phyloP scores from a whole-genome alignment of 1,140 invertebrate genomes.

The Marisa cornuarietis region DNA sequence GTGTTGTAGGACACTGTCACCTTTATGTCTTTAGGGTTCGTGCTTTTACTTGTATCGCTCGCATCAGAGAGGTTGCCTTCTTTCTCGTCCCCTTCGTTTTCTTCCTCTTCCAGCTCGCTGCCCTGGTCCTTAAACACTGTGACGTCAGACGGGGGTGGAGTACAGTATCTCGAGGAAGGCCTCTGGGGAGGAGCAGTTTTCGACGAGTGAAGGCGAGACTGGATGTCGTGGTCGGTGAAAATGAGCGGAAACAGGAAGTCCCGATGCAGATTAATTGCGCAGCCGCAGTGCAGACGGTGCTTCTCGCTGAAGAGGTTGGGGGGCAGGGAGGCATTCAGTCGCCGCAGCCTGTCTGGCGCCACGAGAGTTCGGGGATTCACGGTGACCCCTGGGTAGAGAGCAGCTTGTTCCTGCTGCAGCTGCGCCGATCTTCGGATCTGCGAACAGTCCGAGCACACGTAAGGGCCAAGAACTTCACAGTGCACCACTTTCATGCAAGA shows the following conservation, averaged over 20 bases:
- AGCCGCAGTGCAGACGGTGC: slow-evolving; percentile 20
- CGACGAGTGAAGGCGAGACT: background rate
- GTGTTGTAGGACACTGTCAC: slow-evolving; percentile 16
- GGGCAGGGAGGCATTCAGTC: background rate
- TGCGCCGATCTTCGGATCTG: slow-evolving; percentile 5
- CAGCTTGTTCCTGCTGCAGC: slow-evolving; percentile 1
- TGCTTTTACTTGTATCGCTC: no score
- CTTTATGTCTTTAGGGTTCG: slow-evolving; percentile 8
- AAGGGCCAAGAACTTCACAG: slow-evolving; percentile 24
- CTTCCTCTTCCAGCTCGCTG: background rate
- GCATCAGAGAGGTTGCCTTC: background rate
- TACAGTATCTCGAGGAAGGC: background rate
- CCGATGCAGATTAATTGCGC: slow-evolving; percentile 12
- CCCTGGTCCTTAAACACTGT: background rate
- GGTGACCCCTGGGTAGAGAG: slow-evolving; percentile 8
- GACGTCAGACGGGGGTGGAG: background rate
- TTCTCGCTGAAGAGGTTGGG: slow-evolving; percentile 1
- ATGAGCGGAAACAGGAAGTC: slow-evolving; percentile 27
- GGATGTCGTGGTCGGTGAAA: slow-evolving; percentile 15
- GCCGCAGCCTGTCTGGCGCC: slow-evolving; percentile 2
- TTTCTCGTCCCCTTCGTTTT: background rate
- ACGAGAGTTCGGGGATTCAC: slow-evolving; percentile 14
- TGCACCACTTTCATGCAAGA: slow-evolving; percentile 16
- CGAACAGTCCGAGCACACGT: slow-evolving; percentile 15
- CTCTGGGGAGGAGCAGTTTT: background rate